A percentile compares a stretch with the other conserved stretches of the same genome.
These are phyloP conservation scores for Triops cancriformis DNA, from an alignment of 1,140 invertebrate genomes.

Conservation along the genomic window DNA sequence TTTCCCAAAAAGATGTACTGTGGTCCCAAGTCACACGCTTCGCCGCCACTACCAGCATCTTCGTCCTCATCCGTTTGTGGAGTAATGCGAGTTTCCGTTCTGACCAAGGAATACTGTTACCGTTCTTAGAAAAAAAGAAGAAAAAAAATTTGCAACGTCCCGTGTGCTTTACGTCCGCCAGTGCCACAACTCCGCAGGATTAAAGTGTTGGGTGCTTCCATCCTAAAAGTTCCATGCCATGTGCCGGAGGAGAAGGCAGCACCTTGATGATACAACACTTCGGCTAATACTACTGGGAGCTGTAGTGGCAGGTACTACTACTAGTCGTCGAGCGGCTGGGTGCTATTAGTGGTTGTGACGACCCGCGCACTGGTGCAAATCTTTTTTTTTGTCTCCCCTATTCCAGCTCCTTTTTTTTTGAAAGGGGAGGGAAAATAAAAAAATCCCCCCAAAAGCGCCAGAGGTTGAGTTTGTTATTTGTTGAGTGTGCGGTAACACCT, in stretches of 20 bases:
- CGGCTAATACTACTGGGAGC: not conserved
- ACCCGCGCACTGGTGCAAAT: not conserved
- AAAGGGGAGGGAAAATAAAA: too few relatives aligned
- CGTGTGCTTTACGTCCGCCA: too few relatives aligned
- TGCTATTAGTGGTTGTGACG: not conserved
- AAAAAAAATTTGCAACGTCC: not conserved
- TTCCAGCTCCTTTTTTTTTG: too few relatives aligned
- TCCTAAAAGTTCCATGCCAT: not conserved
- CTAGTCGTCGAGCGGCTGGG: not conserved
- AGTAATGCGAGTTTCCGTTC: not conserved
- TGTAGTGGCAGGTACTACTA: not conserved
- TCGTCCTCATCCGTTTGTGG: not conserved
- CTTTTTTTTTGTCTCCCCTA: not conserved
- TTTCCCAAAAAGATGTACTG: not conserved
- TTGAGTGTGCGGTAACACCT: too few relatives aligned
- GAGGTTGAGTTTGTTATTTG: too few relatives aligned
- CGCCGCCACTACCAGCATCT: not conserved
- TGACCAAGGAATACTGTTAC: constrained; percentile 2
- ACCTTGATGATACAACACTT: not conserved
- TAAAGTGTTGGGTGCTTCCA: not conserved
- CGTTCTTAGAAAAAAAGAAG: not conserved
- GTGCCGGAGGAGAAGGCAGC: not conserved
- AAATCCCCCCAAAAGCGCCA: too few relatives aligned
- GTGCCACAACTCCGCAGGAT: not conserved
- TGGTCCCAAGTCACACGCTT: not conserved